Evolutionary conservation across 1,140 invertebrate genomes (phyloP), one percentile per base, ranked within the genome.

Genomic region (Dermatophagoides farinae): DNA sequence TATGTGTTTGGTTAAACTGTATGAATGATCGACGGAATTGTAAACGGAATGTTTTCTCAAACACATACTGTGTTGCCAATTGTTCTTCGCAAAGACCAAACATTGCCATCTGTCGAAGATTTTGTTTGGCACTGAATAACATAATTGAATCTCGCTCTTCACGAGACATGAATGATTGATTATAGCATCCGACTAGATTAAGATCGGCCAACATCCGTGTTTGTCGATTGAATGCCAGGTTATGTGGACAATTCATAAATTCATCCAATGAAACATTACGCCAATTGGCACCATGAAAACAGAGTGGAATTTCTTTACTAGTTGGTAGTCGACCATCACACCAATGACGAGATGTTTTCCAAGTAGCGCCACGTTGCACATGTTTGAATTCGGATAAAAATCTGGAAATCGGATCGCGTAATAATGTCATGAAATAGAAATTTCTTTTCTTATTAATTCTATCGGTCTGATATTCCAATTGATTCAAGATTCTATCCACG

Each of bases 141-240:
- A 97, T 82, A 43, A 89, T 80, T 52, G 79, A 74, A 70, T 91
- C 82, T 51, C 85, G 75, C 39, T 76, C 71, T 47, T 74, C 71
- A 14, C 67, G 52, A 37, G 76, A 67, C 79, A 86, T 84, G 46
- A 83, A 79, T 20, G 81, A 82, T 41, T 78, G 82, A 72, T 93
- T 90, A 74, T 98, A 97, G 73, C 95, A 98, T 57, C 90, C 88
- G 20, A 97, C 83, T 49, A 95, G 76, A 58, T 85, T 85, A 62
- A 97, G 75, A 77, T 96, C 88, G 40, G 92, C 88, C 62, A 98
- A 72, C 95, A 99, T 99, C 66, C 95, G 76, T 0, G 93, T 97
- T 75, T 97, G 92, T 61, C 93, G 78, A 75, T 99, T 97, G 66
- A 82, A 82, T 14, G 91, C 95, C 67, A 97, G 75, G 79, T 98